phyloP scores from a whole-genome alignment of 53 echinoderm and acorn worm species.

The Mesocentrotus franciscanus region DNA sequence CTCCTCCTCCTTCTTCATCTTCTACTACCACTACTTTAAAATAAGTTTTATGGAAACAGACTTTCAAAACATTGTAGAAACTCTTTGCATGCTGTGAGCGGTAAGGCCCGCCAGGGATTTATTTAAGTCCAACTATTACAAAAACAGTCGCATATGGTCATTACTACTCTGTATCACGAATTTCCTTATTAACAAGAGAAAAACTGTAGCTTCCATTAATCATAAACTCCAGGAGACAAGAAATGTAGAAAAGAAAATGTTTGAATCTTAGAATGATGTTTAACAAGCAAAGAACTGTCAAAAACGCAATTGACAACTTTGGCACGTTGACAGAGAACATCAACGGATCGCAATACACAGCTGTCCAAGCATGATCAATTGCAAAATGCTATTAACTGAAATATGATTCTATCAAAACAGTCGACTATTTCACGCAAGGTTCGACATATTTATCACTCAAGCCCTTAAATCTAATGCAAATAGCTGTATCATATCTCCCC shows the following conservation, averaged over 20 bases:
- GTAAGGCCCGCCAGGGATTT: no score
- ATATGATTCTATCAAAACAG: conserved; percentile 23
- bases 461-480: not conserved
- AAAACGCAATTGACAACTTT: not conserved
- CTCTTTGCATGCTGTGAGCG: no score
- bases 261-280: not conserved
- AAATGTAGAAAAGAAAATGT: not conserved
- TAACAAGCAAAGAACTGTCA: not conserved
- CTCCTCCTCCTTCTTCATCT: no score
- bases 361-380: not conserved
- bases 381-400: conserved; percentile 7
- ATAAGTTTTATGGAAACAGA: no score
- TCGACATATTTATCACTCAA: not conserved
- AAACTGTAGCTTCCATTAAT: no score
- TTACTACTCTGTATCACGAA: no score
- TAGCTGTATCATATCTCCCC: conserved; percentile 30
- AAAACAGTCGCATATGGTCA: no score
- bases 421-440: not conserved
- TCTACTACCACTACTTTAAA: no score
- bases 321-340: not conserved
- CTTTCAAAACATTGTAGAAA: no score
- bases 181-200: no score
- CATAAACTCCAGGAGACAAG: no score
- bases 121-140: no score
- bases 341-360: not conserved